Conservation (phyloP, 1,140 invertebrate genomes). For the Tetragonula clypearis region DNA sequence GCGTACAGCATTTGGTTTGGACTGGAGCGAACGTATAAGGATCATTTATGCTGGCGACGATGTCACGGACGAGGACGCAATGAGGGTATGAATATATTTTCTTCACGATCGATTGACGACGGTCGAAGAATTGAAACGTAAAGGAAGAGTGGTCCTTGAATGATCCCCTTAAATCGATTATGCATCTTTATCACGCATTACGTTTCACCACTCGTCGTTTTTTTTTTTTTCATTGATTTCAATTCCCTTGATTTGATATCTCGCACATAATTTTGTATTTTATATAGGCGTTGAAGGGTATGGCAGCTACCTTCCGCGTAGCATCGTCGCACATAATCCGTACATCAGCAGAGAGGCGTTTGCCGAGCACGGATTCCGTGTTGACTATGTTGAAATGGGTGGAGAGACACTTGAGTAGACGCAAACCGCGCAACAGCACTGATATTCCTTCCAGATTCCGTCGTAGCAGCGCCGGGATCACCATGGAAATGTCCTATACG, state of each 20-base stretch:
- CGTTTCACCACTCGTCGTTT: not conserved
- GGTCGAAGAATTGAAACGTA: too few relatives aligned
- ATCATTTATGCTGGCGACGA: slow-evolving; percentile 96
- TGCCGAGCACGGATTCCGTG: slow-evolving; percentile 93
- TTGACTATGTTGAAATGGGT: slow-evolving; percentile 95
- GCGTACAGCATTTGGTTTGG: slow-evolving; percentile 93
- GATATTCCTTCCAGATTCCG: slow-evolving; percentile 83
- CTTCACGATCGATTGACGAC: not conserved
- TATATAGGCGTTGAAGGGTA: slow-evolving; percentile 90
- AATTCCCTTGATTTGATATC: not conserved
- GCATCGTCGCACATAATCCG: slow-evolving; percentile 92
- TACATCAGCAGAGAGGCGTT: slow-evolving; percentile 91
- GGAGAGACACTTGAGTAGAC: slow-evolving; percentile 89
- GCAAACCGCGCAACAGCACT: slow-evolving; percentile 84
- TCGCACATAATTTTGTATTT: not conserved
- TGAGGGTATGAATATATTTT: slow-evolving; percentile 84
- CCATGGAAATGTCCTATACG: slow-evolving; percentile 88
- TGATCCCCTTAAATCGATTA: too few relatives aligned
- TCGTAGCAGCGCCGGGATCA: slow-evolving; percentile 84
- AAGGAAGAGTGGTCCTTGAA: too few relatives aligned
- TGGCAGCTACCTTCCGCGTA: slow-evolving; percentile 95
- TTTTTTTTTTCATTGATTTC: not conserved
- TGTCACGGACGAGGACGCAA: slow-evolving; percentile 94
- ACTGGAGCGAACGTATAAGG: slow-evolving; percentile 94
- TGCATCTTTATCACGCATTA: too few relatives aligned